phyloP scores from a whole-genome alignment of 2,888 invertebrate genomes.

The Epinotia bilunana region DNA sequence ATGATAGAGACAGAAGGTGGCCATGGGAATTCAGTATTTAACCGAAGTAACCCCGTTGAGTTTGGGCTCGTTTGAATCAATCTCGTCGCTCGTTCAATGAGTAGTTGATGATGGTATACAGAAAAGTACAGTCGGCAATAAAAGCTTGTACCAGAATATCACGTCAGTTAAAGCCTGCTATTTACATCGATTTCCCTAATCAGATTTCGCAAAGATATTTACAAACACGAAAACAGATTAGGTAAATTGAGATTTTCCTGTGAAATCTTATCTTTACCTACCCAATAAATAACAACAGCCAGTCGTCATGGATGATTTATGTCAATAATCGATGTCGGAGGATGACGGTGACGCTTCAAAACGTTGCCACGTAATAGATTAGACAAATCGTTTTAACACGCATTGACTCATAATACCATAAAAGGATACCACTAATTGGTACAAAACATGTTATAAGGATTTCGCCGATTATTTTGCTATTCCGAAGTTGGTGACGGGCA shows the following conservation, averaged over 20 bases:
- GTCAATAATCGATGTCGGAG: conserved; percentile 35
- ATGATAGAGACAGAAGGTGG: too few species aligned
- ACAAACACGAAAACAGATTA: too few species aligned
- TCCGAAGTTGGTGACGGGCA: background rate
- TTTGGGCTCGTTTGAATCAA: too few species aligned
- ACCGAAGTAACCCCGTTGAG: too few species aligned
- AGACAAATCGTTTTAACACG: conserved; percentile 9
- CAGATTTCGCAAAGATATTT: too few species aligned
- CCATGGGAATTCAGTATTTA: too few species aligned
- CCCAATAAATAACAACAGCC: conserved; percentile 1
- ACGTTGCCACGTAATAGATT: conserved; percentile 23
- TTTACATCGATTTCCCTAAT: too few species aligned
- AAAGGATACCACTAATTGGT: background rate
- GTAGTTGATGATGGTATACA: too few species aligned
- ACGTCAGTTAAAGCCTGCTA: too few species aligned
- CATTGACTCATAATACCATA: conserved; percentile 29
- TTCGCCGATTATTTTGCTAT: background rate
- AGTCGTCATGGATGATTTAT: conserved; percentile 27
- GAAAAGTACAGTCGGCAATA: too few species aligned
- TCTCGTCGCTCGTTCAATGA: too few species aligned
- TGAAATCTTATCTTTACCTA: background rate
- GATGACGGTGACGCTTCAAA: conserved; percentile 22
- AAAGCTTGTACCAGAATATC: too few species aligned
- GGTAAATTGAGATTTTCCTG: background rate
- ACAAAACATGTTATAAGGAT: background rate